These are phyloP conservation scores for Parascotia fuliginaria DNA, from an alignment of 2,888 invertebrate genomes.

Conservation along the genomic window DNA sequence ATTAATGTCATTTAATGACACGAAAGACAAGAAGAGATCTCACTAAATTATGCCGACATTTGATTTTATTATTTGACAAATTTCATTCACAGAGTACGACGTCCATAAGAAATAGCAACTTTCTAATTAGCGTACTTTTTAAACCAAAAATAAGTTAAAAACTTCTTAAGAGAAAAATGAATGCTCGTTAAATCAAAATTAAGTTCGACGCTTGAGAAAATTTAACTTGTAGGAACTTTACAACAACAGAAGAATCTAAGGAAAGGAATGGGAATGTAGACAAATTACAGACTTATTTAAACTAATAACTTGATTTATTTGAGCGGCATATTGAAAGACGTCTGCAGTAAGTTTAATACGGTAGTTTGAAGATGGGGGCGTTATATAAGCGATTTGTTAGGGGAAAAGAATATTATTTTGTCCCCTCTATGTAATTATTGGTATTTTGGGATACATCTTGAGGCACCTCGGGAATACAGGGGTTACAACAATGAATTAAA, in stretches of 20 bases:
- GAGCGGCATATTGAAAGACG: conserved; percentile 23
- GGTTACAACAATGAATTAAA: conserved; percentile 17
- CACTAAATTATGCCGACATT: conserved; percentile 27
- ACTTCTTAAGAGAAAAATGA: conserved; percentile 34
- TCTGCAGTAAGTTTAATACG: conserved; percentile 26
- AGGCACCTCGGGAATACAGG: conserved; percentile 38
- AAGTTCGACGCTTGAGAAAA: conserved; percentile 27
- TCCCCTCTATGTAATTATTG: conserved; percentile 73
- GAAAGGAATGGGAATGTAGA: conserved; percentile 4
- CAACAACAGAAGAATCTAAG: conserved; percentile 28
- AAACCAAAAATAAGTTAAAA: conserved; percentile 27
- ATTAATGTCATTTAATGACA: conserved; percentile 47
- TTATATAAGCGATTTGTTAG: conserved; percentile 46
- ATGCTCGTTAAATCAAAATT: conserved; percentile 38
- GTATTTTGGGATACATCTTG: conserved; percentile 69
- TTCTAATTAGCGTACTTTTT: conserved; percentile 33
- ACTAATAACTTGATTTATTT: conserved; percentile 23
- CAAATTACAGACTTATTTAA: conserved; percentile 4
- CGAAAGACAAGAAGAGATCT: conserved; percentile 30
- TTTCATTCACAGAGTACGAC: background rate
- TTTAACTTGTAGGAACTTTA: conserved; percentile 26
- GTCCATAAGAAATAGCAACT: background rate
- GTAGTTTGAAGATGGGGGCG: conserved; percentile 22
- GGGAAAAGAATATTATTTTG: conserved; percentile 57
- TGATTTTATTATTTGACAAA: conserved; percentile 12